Evolutionary conservation across 2,113 vertebrate genomes (phyloP), one percentile per base, ranked within the genome.

Genomic region (Caranx ignobilis): DNA sequence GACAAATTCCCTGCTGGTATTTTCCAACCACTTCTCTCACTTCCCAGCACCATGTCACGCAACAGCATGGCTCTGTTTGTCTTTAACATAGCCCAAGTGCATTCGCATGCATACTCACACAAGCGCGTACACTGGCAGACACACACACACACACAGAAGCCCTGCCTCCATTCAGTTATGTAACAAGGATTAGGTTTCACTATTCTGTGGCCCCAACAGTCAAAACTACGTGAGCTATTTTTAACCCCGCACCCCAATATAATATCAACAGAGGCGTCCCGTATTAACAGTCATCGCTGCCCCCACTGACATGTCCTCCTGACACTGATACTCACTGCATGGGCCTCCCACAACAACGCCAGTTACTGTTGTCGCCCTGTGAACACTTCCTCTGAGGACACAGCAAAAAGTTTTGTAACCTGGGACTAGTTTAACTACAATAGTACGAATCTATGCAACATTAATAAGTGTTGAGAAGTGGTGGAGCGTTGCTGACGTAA

Each of bases 81-180:
- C 81, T 91, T 88, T 75, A 85, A 88, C 89, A 92, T 91, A 94
- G 70, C 83, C 75, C 83, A 72, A 92, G 88, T 92, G 79, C 90
- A 91, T 81, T 89, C 89, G 87, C 79, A 84, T 86, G 88, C 83
- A 84, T 60, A 75, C 67, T 54, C 75, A 47, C 81, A 74, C 47
- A 26, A 48, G 63, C 62, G 59, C 18, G 9, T 50, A 39, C 75
- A 47, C 48, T 56, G 15, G 37, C 55, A 70, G 63, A 72, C 73
- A 50, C 50, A 41, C 48, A 48, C 70, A 75, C 21, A 50, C 75
- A 59, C 70, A 13, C 70, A 59, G 75, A 75, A 57, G 59, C 74
- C 57, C 16, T 34, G 48, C 19, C 56, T 64, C 65, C 31, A 43
- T 62, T 74, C 61, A 71, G 85, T 93, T 92, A 92, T 88, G 72